Percentiles rank a stretch among this genome's conserved stretches.
phyloP scores from a whole-genome alignment of 2,113 vertebrate species.

The Labrus mixtus region DNA sequence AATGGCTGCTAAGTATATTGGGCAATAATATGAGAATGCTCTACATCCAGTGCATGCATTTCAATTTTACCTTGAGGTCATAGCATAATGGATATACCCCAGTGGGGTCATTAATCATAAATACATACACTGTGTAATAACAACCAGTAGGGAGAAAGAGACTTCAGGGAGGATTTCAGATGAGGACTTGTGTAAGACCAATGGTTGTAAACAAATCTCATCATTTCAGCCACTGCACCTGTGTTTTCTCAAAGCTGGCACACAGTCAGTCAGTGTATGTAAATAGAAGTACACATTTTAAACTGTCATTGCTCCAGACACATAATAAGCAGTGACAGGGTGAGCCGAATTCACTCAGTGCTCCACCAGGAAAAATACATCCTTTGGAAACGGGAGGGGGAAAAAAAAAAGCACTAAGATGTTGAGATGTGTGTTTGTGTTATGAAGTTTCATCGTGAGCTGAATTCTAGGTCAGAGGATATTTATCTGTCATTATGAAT shows the following conservation, averaged over 20 bases:
- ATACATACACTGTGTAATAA: constrained; percentile 69
- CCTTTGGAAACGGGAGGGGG: constrained; percentile 48
- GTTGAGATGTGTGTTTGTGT: constrained; percentile 42
- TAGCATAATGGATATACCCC: constrained; percentile 68
- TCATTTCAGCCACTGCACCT: constrained; percentile 45
- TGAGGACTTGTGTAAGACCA: constrained; percentile 43
- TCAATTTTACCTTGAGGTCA: constrained; percentile 81
- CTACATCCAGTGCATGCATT: constrained; percentile 79
- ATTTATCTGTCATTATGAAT: constrained; percentile 71
- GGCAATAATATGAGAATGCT: constrained; percentile 80
- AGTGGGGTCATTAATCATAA: constrained; percentile 78
- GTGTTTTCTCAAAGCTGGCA: constrained; percentile 26
- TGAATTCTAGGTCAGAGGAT: constrained; percentile 68
- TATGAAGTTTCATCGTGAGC: constrained; percentile 47
- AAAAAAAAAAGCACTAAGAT: constrained; percentile 11
- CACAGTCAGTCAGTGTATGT: constrained; percentile 25
- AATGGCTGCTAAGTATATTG: constrained; percentile 81
- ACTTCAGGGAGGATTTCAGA: constrained; percentile 53
- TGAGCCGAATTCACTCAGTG: constrained; percentile 47
- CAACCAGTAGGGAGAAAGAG: constrained; percentile 54
- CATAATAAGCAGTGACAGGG: constrained; percentile 58
- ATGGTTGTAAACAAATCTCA: constrained; percentile 53
- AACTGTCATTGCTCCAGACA: constrained; percentile 55
- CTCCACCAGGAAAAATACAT: constrained; percentile 46
- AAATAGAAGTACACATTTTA: constrained; percentile 38